These are phyloP conservation scores for Caenorhabditis panamensis DNA, from an alignment of 2,888 invertebrate species.

Conservation along the genomic window DNA sequence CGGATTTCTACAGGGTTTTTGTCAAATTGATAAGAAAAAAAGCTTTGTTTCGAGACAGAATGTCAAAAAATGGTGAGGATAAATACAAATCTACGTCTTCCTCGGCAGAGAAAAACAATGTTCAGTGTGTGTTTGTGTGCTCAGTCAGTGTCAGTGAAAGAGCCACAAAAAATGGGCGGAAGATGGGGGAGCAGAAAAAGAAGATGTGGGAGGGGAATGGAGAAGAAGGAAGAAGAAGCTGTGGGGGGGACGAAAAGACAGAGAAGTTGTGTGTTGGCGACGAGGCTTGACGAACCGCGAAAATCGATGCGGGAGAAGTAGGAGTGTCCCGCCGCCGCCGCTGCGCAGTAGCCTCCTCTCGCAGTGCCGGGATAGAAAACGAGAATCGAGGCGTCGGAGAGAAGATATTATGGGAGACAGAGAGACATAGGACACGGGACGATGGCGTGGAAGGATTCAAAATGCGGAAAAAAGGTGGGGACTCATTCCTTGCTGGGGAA, in stretches of 20 bases:
- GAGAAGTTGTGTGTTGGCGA: slow-evolving; percentile 45
- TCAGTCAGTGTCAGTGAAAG: background rate
- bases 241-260: slow-evolving; percentile 26
- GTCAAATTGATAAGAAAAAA: no score
- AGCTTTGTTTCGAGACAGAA: no score
- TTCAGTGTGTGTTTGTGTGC: slow-evolving; percentile 8
- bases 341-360: slow-evolving; percentile 53
- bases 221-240: slow-evolving; percentile 28
- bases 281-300: slow-evolving; percentile 50
- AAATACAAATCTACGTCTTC: no score
- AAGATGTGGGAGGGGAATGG: slow-evolving; percentile 8
- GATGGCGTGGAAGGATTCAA: slow-evolving; percentile 26
- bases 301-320: slow-evolving; percentile 55
- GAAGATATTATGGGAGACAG: slow-evolving; percentile 5
- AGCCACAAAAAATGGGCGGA: slow-evolving; percentile 9
- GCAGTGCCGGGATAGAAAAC: slow-evolving; percentile 34
- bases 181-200: slow-evolving; percentile 5
- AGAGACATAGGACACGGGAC: slow-evolving; percentile 32
- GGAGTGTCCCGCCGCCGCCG: slow-evolving; percentile 38
- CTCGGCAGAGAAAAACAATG: slow-evolving; percentile 7
- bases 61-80: no score
- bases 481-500: background rate
- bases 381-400: slow-evolving; percentile 3
- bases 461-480: slow-evolving; percentile 6
- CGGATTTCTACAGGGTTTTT: no score